These are phyloP conservation scores for Tokudaia tokunoshimensis DNA, from an alignment of 2,797 vertebrate species.

Conservation along the genomic window DNA sequence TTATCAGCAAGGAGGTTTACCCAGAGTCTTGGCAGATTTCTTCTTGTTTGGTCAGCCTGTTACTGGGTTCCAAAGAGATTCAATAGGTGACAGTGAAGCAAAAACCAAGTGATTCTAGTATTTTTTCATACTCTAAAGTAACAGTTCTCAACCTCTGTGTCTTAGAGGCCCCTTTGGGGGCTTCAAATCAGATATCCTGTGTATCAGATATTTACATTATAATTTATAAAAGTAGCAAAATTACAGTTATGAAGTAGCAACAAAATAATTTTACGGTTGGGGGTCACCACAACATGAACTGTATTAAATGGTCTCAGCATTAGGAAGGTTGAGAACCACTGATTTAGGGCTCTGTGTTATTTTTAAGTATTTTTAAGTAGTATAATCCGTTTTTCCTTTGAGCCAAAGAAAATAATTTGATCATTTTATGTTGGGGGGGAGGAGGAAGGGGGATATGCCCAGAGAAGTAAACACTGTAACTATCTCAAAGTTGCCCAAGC, in stretches of 20 bases:
- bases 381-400: slow-evolving; percentile 20
- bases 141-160: background rate
- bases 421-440: slow-evolving; percentile 5
- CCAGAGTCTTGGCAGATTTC: background rate
- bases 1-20: background rate
- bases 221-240: background rate
- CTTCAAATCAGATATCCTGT: background rate
- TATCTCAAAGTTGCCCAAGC: background rate
- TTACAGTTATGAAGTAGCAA: background rate
- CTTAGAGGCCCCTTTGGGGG: background rate
- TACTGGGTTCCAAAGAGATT: background rate
- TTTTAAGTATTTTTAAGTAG: background rate
- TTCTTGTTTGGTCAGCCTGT: background rate
- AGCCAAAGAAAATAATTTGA: slow-evolving; percentile 38
- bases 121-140: slow-evolving; percentile 31
- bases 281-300: background rate
- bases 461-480: slow-evolving; percentile 26
- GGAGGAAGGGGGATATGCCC: background rate
- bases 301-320: background rate
- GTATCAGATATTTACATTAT: background rate
- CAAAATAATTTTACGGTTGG: background rate
- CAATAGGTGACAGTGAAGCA: background rate
- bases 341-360: background rate
- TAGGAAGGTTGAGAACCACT: background rate
- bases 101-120: background rate